Base-by-base conservation (phyloP, 2,888 invertebrate species). In the Hypsopygia costalis region DNA sequence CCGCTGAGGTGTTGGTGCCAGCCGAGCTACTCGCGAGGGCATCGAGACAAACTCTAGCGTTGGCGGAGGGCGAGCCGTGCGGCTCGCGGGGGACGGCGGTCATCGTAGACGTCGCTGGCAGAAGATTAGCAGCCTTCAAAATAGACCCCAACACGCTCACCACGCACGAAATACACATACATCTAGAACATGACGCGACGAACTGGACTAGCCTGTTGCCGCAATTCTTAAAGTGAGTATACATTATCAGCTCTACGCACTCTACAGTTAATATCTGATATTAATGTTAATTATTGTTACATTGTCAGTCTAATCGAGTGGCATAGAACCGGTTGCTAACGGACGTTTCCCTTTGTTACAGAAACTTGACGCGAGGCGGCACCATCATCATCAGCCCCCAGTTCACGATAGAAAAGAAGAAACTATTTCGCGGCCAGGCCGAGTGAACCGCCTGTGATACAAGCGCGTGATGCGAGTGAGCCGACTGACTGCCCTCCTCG, bases 61-160 rank as follows among this genome's bases (percentile, higher is more conserved):
- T 95, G 89, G 95, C 97, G 1, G 96, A 96, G 72, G 93, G 93
- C 37, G 97, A 97, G 80, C 97, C 97, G 10, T 97, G 96, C 82
- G 97, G 97, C 36, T 91, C 97, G 35, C 89, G 95, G 55, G 97
- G 97, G 28, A 96, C 96, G 67, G 94, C 94, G n/a, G 89, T 97
- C 51, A 95, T 93, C 77, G 92, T 97, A 43, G 94, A 94, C 78
- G 94, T 95, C 60, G 94, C 95, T 71, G 93, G 93, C 36, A 90
- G 94, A 58, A 91, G 93, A 67, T 91, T 97, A 59, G 95, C 95
- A 41, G 94, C 94, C 64, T 92, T 97, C 79, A 94, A 95, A 80
- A 93, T 95, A 68, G 97, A 97, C 85, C 94, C 95, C 38, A 92
- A 92, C 70, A 95, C 96, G 21, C 94, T 97, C 36, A 94, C 97